Evolutionary conservation across 2,888 invertebrate species (phyloP).

Genomic region (Syrphus vitripennis): DNA sequence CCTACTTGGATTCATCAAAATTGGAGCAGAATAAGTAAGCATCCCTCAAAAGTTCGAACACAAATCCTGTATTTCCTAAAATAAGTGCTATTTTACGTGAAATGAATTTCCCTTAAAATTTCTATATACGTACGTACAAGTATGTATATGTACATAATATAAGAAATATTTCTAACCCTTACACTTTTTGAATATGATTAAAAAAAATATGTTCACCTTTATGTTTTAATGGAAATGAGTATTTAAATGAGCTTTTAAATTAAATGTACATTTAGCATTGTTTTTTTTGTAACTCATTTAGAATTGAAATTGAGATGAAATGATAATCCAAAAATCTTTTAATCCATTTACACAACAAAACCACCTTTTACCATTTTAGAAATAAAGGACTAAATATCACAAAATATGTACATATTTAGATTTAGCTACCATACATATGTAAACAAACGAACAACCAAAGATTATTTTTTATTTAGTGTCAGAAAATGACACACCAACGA

Average conservation of each 20-base stretch:
- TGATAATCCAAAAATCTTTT: conserved; percentile 37
- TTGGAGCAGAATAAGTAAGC: no score
- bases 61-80: no score
- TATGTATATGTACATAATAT: no score
- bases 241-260: background rate
- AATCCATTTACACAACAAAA: conserved; percentile 21
- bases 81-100: no score
- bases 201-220: background rate
- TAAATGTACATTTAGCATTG: background rate
- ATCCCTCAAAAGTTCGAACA: no score
- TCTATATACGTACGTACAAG: no score
- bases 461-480: conserved; percentile 13
- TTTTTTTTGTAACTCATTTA: background rate
- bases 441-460: conserved; percentile 1
- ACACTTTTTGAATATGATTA: background rate
- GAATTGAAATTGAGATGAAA: conserved; percentile 6
- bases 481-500: conserved; percentile 2
- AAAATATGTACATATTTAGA: background rate
- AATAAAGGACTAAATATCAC: conserved; percentile 27
- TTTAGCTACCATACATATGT: background rate
- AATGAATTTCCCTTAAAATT: no score
- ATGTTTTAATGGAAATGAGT: background rate
- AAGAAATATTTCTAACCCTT: no score
- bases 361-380: conserved; percentile 13
- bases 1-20: no score